phyloP scores from a whole-genome alignment of 2,888 invertebrate genomes.

The Trissolcus brochymenae region DNA sequence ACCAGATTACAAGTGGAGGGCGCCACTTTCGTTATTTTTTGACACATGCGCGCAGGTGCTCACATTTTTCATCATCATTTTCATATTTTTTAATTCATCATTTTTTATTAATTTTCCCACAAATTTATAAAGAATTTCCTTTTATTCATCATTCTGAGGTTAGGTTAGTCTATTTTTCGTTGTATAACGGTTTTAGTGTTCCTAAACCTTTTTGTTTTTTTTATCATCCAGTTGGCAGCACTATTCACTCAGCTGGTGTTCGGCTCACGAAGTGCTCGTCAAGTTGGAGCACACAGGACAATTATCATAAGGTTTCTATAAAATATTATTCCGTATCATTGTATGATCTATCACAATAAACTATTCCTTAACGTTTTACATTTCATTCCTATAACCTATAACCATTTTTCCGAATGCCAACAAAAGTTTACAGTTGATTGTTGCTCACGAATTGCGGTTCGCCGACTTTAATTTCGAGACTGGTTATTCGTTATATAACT shows the following conservation, averaged over 20 bases:
- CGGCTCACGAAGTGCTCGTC: slow-evolving; percentile 10
- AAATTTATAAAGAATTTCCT: too few relatives aligned
- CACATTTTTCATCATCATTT: too few relatives aligned
- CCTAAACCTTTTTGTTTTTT: too few relatives aligned
- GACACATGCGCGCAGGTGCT: too few relatives aligned
- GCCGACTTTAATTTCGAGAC: slow-evolving; percentile 1
- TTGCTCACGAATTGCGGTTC: too few relatives aligned
- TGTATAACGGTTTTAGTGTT: too few relatives aligned
- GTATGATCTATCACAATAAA: not conserved
- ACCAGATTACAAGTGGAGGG: not conserved
- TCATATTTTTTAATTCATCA: too few relatives aligned
- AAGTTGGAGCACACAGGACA: slow-evolving; percentile 7
- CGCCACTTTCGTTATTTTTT: slow-evolving; percentile 1
- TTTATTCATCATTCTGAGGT: too few relatives aligned
- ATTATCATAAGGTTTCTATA: slow-evolving; percentile 11
- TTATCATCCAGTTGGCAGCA: not conserved
- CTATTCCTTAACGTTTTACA: not conserved
- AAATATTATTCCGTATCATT: not conserved
- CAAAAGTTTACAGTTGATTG: not conserved
- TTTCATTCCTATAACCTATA: not conserved
- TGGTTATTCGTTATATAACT: slow-evolving; percentile 63
- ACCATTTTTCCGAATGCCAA: not conserved
- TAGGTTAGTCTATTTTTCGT: too few relatives aligned
- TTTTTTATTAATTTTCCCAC: too few relatives aligned
- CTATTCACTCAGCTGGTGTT: slow-evolving; percentile 14